Evolutionary conservation across 1,140 invertebrate genomes (phyloP), one percentile per base, ranked within the genome.

Genomic region (Aradophagus sp.): DNA sequence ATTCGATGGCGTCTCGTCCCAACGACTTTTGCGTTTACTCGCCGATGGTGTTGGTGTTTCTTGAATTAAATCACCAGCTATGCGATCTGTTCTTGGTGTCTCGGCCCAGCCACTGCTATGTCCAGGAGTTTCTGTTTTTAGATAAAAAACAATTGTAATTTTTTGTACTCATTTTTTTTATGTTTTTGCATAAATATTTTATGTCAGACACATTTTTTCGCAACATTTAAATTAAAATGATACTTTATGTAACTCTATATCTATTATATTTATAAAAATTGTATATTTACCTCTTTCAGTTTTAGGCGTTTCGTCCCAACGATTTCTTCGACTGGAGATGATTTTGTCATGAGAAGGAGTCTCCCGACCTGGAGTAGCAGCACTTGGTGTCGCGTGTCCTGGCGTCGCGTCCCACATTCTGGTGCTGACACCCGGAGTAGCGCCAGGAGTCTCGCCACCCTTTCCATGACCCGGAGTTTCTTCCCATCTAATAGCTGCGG

Each of bases 291-390:
- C 85, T 80, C 96, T 89, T 82, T 98, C 96, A 10, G 96, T 98
- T 87, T 97, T 97, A 0, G 98, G 97, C 1, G 98, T 99, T 87
- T 99, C 98, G 87, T 99, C 98, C 98, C 98, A 99, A 56, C 98
- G 91, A 87, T 99, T 99, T 52, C 97, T 89, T 11, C 97, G 85
- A 11, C 90, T 90, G 13, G 90, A 91, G 7, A 89, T 78, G n/a
- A 91, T 87, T 82, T 93, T 93, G 72, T 93, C 93, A 74, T 95
- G 93, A 0, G 92, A 93, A 1, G 95, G 95, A 0, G 95, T 97
- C 74, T 95, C 95, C 35, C 93, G 88, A 13, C 95, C 93, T 5
- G 95, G 96, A 5, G 96, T 98, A 31, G 89, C 90, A 38, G 93
- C 92, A 7, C 94, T 94, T 8, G 95, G 95, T 34, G 96, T 97